Percentiles rank a stretch among this genome's conserved stretches.
These are phyloP conservation scores for Troilus luridus DNA, from an alignment of 2,888 invertebrate species.

Conservation along the genomic window DNA sequence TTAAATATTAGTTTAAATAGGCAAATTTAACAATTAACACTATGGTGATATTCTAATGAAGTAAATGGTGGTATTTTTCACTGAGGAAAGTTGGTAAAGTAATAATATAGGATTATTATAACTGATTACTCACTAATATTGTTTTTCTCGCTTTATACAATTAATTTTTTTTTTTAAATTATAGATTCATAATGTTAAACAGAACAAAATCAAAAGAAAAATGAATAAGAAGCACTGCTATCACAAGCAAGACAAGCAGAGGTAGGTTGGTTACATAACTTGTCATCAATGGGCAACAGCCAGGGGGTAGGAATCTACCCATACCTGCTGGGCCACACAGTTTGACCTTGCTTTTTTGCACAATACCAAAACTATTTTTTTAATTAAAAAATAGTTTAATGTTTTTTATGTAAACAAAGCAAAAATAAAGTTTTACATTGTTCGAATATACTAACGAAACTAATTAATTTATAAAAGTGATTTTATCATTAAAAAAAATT, in stretches of 20 bases:
- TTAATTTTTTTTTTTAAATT: not conserved
- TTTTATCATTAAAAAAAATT: no score
- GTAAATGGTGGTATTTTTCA: not conserved
- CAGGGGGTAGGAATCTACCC: not conserved
- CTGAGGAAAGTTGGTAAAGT: not conserved
- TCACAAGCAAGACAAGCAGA: not conserved
- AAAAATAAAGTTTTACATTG: not conserved
- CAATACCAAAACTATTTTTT: not conserved
- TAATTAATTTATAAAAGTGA: not conserved
- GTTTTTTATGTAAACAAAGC: not conserved
- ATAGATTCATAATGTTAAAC: not conserved
- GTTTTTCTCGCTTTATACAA: not conserved
- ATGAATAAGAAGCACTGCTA: not conserved
- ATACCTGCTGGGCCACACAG: not conserved
- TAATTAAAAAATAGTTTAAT: not conserved
- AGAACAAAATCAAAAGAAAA: not conserved
- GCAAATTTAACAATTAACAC: not conserved
- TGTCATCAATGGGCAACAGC: not conserved
- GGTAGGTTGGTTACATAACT: conserved; percentile 25
- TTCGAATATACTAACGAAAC: not conserved
- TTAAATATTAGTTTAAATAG: not conserved
- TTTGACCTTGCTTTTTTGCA: not conserved
- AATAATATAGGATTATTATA: not conserved
- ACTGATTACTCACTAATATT: not conserved
- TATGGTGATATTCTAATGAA: not conserved